These are phyloP conservation scores for Henricia sp. DNA, from an alignment of 53 echinoderm and acorn worm species.

Conservation along the genomic window DNA sequence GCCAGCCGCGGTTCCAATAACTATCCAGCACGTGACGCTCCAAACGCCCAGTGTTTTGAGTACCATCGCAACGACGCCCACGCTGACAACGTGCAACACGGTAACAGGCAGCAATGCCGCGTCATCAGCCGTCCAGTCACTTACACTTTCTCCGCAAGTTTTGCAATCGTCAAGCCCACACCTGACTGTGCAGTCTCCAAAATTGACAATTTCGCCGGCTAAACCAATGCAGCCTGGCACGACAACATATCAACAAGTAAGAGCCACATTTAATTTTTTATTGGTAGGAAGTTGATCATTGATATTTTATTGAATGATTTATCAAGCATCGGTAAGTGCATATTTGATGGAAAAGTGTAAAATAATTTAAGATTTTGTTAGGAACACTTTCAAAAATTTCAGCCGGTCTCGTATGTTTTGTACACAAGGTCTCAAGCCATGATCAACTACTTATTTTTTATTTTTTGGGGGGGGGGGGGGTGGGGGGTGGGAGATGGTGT, in stretches of 20 bases:
- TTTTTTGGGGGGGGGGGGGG: too few relatives aligned
- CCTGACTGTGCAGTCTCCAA: constrained; percentile 36
- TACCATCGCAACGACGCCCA: constrained; percentile 11
- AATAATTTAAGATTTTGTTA: background rate
- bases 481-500: too few relatives aligned
- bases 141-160: constrained; percentile 28
- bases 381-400: background rate
- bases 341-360: too few relatives aligned
- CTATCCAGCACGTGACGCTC: constrained; percentile 49
- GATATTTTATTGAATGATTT: too few relatives aligned
- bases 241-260: constrained; percentile 76
- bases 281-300: too few relatives aligned
- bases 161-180: constrained; percentile 27
- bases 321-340: too few relatives aligned
- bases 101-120: background rate
- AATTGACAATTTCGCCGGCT: constrained; percentile 7
- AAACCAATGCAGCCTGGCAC: constrained; percentile 49
- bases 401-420: background rate
- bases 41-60: background rate
- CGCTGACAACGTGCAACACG: constrained; percentile 1
- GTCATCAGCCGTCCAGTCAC: constrained; percentile 15
- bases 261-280: background rate
- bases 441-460: too few relatives aligned
- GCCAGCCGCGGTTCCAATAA: constrained; percentile 19
- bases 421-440: too few relatives aligned